phyloP scores from a whole-genome alignment of 2,113 vertebrate species.

The Chionodraco myersi region DNA sequence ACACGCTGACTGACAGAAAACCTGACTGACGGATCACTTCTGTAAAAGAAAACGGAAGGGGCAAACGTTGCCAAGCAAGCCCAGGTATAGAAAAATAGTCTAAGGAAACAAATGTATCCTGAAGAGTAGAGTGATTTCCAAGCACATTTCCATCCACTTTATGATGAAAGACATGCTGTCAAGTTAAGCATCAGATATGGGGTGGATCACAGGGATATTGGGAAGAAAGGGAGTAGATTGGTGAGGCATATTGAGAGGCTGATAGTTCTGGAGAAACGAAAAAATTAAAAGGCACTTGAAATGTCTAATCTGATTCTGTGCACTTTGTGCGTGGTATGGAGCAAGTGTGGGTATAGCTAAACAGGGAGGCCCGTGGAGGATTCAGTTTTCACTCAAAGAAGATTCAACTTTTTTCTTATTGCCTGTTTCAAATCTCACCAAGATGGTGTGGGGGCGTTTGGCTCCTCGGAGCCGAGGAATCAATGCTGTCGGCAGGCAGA shows the following conservation, averaged over 20 bases:
- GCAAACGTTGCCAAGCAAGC: conserved; percentile 7
- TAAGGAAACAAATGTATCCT: conserved; percentile 26
- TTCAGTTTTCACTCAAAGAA: conserved; percentile 42
- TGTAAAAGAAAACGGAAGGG: conserved; percentile 35
- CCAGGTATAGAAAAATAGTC: conserved; percentile 21
- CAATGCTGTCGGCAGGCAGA: conserved; percentile 58
- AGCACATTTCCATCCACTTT: conserved; percentile 34
- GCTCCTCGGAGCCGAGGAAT: conserved; percentile 58
- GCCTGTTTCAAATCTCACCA: conserved; percentile 52
- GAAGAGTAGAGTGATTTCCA: conserved; percentile 32
- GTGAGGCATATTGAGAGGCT: conserved; percentile 24
- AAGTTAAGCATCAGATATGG: conserved; percentile 41
- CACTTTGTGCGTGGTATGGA: conserved; percentile 36
- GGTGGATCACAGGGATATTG: conserved; percentile 28
- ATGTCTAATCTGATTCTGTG: conserved; percentile 42
- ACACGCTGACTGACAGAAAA: conserved; percentile 50
- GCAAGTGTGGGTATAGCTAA: conserved; percentile 60
- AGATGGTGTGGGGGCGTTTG: conserved; percentile 67
- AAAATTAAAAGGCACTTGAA: conserved; percentile 32
- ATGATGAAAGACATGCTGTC: conserved; percentile 50
- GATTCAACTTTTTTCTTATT: conserved; percentile 57
- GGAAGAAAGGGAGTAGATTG: conserved; percentile 28
- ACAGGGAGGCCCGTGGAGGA: conserved; percentile 58
- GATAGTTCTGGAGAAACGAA: conserved; percentile 9
- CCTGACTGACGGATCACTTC: conserved; percentile 44